Conservation (phyloP, 2,797 vertebrate genomes). For the Tauraco hartlaubi region DNA sequence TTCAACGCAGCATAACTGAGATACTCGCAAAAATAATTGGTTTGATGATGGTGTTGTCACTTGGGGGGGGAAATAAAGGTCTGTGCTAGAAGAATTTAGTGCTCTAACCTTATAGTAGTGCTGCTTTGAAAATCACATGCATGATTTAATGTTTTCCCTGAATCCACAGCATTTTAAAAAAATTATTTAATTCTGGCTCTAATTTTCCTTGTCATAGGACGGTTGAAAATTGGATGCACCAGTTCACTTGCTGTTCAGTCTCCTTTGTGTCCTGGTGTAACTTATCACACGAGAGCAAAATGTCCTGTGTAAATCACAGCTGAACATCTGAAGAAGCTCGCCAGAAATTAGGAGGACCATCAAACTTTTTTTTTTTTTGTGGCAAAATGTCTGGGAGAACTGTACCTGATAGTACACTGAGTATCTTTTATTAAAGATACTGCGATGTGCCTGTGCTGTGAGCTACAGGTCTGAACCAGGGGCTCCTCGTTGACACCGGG, state of each 20-base stretch:
- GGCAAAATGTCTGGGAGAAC: background rate
- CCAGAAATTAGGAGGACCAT: slow-evolving; percentile 1
- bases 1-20: background rate
- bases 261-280: background rate
- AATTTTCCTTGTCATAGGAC: background rate
- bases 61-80: fast-evolving
- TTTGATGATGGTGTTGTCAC: background rate
- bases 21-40: background rate
- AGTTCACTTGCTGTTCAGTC: background rate
- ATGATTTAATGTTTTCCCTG: background rate
- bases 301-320: slow-evolving; percentile 7
- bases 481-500: background rate
- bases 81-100: background rate
- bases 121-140: background rate
- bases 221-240: background rate
- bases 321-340: background rate
- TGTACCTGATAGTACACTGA: background rate
- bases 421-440: background rate
- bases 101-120: background rate
- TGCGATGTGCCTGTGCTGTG: background rate
- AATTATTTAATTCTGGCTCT: background rate
- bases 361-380: background rate
- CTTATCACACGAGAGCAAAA: background rate
- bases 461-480: background rate
- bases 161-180: background rate